Base-by-base conservation (phyloP, 2,797 vertebrate species). In the Acridotheres tristis region DNA sequence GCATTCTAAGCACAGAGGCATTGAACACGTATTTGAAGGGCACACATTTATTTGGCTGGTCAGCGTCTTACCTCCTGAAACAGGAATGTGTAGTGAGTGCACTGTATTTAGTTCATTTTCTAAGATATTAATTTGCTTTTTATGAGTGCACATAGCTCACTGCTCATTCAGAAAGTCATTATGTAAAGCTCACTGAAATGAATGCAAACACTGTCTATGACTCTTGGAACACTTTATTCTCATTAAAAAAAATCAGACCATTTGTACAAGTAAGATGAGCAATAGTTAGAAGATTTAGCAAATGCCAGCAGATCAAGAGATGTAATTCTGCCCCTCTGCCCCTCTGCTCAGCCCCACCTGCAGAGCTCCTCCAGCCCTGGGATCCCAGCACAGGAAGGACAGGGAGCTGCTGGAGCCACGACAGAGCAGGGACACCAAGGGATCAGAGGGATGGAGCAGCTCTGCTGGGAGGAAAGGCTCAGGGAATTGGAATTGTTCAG, bases 271-370 rank as follows among this genome's bases (percentile, higher is more conserved):
- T 25, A 16, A 54, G 6, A 21, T 27, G 27, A 82, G 23, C 9
- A 53, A 59, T 9, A 34, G 10, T 47, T 69, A 59, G 23, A 32
- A 50, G 5, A 76, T 16, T 32, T 50, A 54, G 8, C 1, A 16
- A 45, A 27, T 30, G 25, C 10, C 30, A 48, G 47, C 40, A 74
- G 34, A 21, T 59, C 20, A 21, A 22, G 30, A 10, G 21, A 47
- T 21, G 14, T 11, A 20, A 42, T 30, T 74, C 20, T 66, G 9
- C 0, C 38, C 2, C 43, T 16, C 6, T 71, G 7, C 20, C 4
- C 50, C 2, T 0, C 29, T 59, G 16, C 53, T 45, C 0, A 65
- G 13, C 9, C n/a, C 9, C 0, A 30, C n/a, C 22, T 38, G 45
- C 38, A 66, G 85, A 0, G 47, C 45, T 45, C 43, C 18, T 32